Conservation (phyloP, 2,113 vertebrate species). For the Lethenteron reissneri region DNA sequence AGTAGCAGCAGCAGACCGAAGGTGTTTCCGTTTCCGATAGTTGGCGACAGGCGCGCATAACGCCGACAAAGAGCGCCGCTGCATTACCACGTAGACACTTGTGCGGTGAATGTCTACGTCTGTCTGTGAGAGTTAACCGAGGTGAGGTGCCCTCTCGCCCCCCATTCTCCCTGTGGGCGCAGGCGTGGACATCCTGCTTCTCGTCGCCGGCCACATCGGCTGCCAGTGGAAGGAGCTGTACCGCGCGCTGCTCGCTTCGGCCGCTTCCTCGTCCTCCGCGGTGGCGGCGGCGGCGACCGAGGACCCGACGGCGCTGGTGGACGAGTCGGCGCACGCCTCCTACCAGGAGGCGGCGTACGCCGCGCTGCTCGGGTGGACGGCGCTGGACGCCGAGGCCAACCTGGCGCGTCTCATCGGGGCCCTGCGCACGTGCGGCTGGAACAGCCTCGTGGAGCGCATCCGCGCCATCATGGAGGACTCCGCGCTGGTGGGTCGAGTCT, state of each 20-base stretch:
- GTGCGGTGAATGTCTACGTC: too few relatives aligned
- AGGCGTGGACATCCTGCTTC: slow-evolving; percentile 83
- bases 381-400: slow-evolving; percentile 65
- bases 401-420: slow-evolving; percentile 80
- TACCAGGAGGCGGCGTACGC: slow-evolving; percentile 74
- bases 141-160: not conserved
- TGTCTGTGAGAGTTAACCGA: too few relatives aligned
- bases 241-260: slow-evolving; percentile 54
- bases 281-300: too few relatives aligned
- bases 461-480: slow-evolving; percentile 82
- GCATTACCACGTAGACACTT: too few relatives aligned
- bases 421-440: slow-evolving; percentile 61
- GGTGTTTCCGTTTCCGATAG: too few relatives aligned
- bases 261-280: not conserved
- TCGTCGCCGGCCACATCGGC: slow-evolving; percentile 69
- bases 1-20: too few relatives aligned
- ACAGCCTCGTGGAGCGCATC: slow-evolving; percentile 83
- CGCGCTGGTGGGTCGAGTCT: slow-evolving; percentile 29
- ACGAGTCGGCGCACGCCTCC: slow-evolving; percentile 31
- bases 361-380: slow-evolving; percentile 80
- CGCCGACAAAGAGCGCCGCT: too few relatives aligned
- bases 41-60: too few relatives aligned
- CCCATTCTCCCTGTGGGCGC: slow-evolving; percentile 8
- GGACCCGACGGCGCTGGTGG: not conserved
- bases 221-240: slow-evolving; percentile 87